Evolutionary conservation across 2,113 vertebrate genomes (phyloP).

Genomic region (Amblyopsis rosae): DNA sequence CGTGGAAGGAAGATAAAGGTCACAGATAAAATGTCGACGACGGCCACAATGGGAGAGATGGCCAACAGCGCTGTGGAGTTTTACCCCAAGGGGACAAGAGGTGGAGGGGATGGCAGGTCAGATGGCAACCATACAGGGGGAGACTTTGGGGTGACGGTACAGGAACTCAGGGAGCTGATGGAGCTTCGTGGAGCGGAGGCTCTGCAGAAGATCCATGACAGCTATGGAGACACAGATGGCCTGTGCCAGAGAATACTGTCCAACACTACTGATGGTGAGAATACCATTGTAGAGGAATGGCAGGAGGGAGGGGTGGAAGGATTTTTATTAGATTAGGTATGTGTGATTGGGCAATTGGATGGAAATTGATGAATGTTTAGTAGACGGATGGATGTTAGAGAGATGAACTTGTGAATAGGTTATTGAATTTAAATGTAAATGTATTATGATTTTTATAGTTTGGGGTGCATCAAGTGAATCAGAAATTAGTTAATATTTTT

Average conservation of each 20-base stretch:
- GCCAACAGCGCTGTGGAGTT: conserved; percentile 91
- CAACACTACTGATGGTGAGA: conserved; percentile 83
- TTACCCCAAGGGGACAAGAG: conserved; percentile 82
- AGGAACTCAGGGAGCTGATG: conserved; percentile 87
- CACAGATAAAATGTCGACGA: conserved; percentile 69
- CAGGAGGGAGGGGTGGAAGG: neutral
- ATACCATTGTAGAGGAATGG: neutral
- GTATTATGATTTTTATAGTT: neutral
- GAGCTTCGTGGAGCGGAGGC: conserved; percentile 86
- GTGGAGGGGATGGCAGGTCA: conserved; percentile 47
- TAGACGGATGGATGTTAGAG: conserved; percentile 13
- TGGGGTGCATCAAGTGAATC: conserved; percentile 10
- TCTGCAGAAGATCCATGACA: conserved; percentile 85
- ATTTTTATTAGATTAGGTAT: neutral
- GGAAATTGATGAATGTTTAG: neutral
- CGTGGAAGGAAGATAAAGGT: neutral
- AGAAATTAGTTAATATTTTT: no score
- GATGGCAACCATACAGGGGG: conserved; percentile 76
- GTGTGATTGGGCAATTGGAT: neutral
- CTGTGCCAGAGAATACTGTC: conserved; percentile 88
- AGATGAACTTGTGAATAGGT: neutral
- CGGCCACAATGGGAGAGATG: conserved; percentile 86
- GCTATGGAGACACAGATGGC: conserved; percentile 80
- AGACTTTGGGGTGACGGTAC: conserved; percentile 83
- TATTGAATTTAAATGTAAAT: neutral